A percentile compares a stretch with the other conserved stretches of the same genome.
These are phyloP conservation scores for Oreochromis aureus DNA, from an alignment of 2,113 vertebrate species.

Conservation along the genomic window DNA sequence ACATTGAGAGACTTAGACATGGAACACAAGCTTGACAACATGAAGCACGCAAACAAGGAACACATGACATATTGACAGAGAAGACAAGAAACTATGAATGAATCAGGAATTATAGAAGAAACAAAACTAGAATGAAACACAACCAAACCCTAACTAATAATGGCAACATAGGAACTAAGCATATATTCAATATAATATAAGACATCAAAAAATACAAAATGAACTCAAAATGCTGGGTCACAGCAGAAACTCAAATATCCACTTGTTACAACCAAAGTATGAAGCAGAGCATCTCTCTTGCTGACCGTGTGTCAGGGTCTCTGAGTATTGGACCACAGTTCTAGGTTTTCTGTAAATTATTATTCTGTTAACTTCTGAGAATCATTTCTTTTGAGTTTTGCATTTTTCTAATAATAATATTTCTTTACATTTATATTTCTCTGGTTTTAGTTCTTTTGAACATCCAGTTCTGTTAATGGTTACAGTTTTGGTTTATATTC, in stretches of 20 bases:
- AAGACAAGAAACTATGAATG: not conserved
- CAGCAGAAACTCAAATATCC: not conserved
- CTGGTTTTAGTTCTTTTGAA: not conserved
- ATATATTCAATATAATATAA: not conserved
- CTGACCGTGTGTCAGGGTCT: not conserved
- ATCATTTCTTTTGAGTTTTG: not conserved
- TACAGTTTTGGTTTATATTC: not conserved
- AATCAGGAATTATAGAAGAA: not conserved
- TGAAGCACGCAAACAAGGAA: not conserved
- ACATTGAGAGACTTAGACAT: not conserved
- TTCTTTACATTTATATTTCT: not conserved
- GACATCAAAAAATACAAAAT: not conserved
- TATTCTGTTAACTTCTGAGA: not conserved
- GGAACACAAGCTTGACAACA: not conserved
- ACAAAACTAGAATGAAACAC: not conserved
- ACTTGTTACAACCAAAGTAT: not conserved
- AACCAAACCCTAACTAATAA: not conserved
- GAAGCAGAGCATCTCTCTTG: not conserved
- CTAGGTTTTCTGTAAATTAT: not conserved
- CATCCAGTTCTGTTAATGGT: not conserved
- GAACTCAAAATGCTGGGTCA: not conserved
- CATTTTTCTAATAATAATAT: not conserved
- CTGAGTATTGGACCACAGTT: not conserved
- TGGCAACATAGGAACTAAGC: fast-evolving
- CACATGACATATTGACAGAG: not conserved